Evolutionary conservation across 92 coral and sea anemone species (phyloP).

Genomic region (Meandrina meandrites): DNA sequence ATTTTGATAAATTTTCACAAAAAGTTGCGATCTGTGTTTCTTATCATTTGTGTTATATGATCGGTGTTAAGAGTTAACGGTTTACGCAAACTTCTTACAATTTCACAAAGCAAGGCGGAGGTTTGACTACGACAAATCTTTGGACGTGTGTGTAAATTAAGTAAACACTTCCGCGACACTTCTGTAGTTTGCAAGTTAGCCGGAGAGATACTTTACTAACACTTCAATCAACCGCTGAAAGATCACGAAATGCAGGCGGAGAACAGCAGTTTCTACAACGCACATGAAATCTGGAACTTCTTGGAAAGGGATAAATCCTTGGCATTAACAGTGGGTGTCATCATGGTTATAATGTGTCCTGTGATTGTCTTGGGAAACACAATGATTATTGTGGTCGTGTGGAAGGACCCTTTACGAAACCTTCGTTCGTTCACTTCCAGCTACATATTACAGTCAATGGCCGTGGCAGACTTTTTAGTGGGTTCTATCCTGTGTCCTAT

Average conservation of each 20-base stretch:
- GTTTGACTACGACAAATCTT: not conserved
- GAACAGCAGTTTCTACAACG: not conserved
- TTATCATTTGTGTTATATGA: not conserved
- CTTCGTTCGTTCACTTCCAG: conserved; percentile 28
- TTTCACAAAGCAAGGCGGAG: not conserved
- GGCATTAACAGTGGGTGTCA: not conserved
- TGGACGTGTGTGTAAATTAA: not conserved
- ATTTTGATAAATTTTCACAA: not conserved
- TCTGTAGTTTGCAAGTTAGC: not conserved
- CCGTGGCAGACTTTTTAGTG: conserved; percentile 14
- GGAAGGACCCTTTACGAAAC: conserved; percentile 21
- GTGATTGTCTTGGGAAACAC: conserved; percentile 15
- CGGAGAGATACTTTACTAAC: not conserved
- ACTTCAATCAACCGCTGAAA: not conserved
- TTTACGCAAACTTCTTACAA: not conserved
- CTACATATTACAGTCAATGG: conserved; percentile 9
- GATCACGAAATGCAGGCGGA: not conserved
- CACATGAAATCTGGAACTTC: not conserved
- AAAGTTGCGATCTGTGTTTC: not conserved
- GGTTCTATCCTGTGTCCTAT: conserved; percentile 12
- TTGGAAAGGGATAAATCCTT: conserved; percentile 10
- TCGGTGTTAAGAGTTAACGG: not conserved
- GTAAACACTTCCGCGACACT: not conserved
- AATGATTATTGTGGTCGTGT: conserved; percentile 1
- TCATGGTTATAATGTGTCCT: not conserved